These are phyloP conservation scores for Agonopterix arenella DNA, from an alignment of 2,888 invertebrate genomes.

Conservation along the genomic window DNA sequence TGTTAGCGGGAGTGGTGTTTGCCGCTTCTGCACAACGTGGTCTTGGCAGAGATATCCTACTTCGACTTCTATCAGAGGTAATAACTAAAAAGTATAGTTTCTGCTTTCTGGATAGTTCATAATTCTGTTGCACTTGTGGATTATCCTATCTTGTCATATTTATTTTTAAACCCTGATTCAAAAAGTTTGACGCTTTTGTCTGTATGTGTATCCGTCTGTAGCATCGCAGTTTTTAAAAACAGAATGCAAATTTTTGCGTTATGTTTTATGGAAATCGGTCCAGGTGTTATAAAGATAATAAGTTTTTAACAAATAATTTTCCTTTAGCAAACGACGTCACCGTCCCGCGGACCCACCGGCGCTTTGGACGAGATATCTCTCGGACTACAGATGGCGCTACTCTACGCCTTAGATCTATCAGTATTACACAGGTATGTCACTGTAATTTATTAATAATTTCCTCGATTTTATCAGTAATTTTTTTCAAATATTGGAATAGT, in stretches of 20 bases:
- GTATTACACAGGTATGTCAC: constrained; percentile 76
- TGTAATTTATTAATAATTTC: no score
- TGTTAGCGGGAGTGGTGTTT: constrained; percentile 60
- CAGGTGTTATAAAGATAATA: neutral
- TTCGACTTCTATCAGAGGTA: constrained; percentile 77
- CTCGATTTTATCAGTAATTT: no score
- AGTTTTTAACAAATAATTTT: constrained; percentile 1
- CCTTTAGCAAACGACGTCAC: constrained; percentile 55
- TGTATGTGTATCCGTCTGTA: no score
- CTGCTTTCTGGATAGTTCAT: no score
- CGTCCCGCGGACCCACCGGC: constrained; percentile 76
- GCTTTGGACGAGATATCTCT: constrained; percentile 87
- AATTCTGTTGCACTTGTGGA: neutral
- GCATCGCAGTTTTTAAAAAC: no score
- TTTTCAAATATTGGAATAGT: no score
- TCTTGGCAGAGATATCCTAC: constrained; percentile 83
- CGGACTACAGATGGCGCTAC: constrained; percentile 87
- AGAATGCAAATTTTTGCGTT: no score
- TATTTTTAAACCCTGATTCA: neutral
- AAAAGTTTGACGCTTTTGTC: no score
- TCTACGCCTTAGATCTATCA: constrained; percentile 90
- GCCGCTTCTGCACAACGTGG: constrained; percentile 65
- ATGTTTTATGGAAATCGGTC: neutral
- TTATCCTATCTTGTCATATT: neutral
- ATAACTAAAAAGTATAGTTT: neutral